Evolutionary conservation across 2,113 vertebrate genomes (phyloP).

Genomic region (Boleophthalmus pectinirostris): DNA sequence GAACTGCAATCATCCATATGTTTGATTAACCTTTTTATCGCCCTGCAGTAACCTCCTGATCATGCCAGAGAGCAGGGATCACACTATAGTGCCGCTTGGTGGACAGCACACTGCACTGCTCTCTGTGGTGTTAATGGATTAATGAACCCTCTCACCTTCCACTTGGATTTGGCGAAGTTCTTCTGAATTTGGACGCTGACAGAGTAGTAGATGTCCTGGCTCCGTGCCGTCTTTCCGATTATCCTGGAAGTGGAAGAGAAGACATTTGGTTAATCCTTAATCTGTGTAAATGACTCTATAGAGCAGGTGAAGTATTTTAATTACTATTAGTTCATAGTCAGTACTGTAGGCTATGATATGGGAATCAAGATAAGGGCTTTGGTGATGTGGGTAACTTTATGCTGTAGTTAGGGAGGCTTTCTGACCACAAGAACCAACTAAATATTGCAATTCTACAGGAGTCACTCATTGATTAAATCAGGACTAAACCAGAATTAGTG

Average conservation of each 20-base stretch:
- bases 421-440: too few species aligned
- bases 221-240: constrained; percentile 89
- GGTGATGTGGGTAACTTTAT: too few species aligned
- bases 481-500: background rate
- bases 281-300: background rate
- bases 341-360: too few species aligned
- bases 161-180: constrained; percentile 96
- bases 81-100: constrained; percentile 47
- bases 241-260: constrained; percentile 81
- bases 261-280: constrained; percentile 7
- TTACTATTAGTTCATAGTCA: too few species aligned
- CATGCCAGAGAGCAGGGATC: constrained; percentile 25
- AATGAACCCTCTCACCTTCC: constrained; percentile 84
- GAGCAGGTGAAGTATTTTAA: background rate
- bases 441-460: too few species aligned
- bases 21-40: constrained; percentile 23
- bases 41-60: constrained; percentile 29
- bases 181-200: constrained; percentile 96
- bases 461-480: background rate
- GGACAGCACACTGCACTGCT: constrained; percentile 42
- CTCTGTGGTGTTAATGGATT: constrained; percentile 18
- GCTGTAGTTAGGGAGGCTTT: too few species aligned
- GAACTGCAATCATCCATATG: background rate
- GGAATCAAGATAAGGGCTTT: too few species aligned
- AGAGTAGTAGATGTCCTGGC: constrained; percentile 92